Base-by-base conservation (phyloP, 2,888 invertebrate genomes). In the Dynastes maya region DNA sequence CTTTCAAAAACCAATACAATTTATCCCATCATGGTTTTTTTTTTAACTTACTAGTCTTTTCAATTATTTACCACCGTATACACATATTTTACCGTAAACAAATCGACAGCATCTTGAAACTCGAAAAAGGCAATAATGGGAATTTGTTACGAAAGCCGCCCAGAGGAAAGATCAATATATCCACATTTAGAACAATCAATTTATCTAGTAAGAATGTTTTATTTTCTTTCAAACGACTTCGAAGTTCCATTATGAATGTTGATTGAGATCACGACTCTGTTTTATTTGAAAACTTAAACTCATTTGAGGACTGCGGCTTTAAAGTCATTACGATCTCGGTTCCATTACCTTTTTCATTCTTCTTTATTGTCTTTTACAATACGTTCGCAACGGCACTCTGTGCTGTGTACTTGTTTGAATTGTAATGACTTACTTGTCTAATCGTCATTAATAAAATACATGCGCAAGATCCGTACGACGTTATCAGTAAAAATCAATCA, bases 251-350 rank as follows among this genome's bases (percentile, higher is more conserved):
- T 83, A 82, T 83, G 80, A 82, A 83, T 82, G 81, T 81, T 82
- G 82, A 82, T 82, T 82, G 82, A 81, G 83, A 83, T 83, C 84
- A 84, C 84, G 84, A 83, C 81, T 83, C 82, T 78, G 82, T 84
- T 84, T 84, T 83, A 84, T 84, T 84, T 82, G 84, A 83, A 83
- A 84, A 84, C 83, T 84, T 84, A 81, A 82, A 82, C 82, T 83
- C 84, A 83, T 83, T 84, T 83, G 81, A 81, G 84, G 82, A 81
- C 80, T 82, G 82, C 79, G 81, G 81, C 82, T 82, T 80, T 82
- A 82, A 79, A 82, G 83, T 83, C 81, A 82, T 83, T 83, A 83
- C 83, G 83, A 80, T 80, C 82, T 81, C 77, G 81, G 83, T 82
- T 84, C 83, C 82, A 83, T 84, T 83, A 83, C 83, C 81, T 83